These are phyloP conservation scores for Montipora capitata DNA, from an alignment of 92 coral and sea anemone species.

Conservation along the genomic window DNA sequence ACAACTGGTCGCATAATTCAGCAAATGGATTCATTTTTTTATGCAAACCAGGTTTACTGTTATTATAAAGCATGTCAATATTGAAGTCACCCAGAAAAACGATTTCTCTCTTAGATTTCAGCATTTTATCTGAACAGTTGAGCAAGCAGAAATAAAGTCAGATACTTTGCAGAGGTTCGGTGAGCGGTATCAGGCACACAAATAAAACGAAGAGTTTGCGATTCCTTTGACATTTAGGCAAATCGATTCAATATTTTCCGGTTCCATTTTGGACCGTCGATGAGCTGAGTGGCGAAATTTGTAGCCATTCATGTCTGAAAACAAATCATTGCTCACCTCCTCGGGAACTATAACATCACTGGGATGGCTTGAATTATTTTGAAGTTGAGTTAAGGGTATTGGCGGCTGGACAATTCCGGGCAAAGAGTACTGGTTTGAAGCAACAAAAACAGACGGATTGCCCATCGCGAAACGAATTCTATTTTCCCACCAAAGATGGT, in stretches of 20 bases:
- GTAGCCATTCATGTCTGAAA: too few relatives aligned
- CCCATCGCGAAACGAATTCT: too few relatives aligned
- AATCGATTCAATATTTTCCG: constrained; percentile 31
- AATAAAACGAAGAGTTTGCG: constrained; percentile 35
- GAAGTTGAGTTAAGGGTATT: too few relatives aligned
- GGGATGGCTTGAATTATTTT: too few relatives aligned
- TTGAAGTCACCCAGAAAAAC: constrained; percentile 59
- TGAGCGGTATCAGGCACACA: constrained; percentile 69
- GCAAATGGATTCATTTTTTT: neutral
- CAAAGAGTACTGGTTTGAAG: too few relatives aligned
- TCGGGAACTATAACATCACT: too few relatives aligned
- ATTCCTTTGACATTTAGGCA: constrained; percentile 57
- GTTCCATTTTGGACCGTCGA: neutral
- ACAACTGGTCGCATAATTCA: constrained; percentile 40
- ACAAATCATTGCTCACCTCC: too few relatives aligned
- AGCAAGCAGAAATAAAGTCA: constrained; percentile 56
- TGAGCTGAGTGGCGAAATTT: too few relatives aligned
- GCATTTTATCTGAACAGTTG: constrained; percentile 46
- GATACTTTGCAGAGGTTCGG: constrained; percentile 56
- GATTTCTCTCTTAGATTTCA: constrained; percentile 27
- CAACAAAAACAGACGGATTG: too few relatives aligned
- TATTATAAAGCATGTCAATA: constrained; percentile 32
- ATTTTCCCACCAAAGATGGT: too few relatives aligned
- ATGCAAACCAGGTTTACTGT: constrained; percentile 26
- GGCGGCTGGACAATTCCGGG: too few relatives aligned